Evolutionary conservation across 2,888 invertebrate genomes (phyloP).

Genomic region (Amitus sp.): DNA sequence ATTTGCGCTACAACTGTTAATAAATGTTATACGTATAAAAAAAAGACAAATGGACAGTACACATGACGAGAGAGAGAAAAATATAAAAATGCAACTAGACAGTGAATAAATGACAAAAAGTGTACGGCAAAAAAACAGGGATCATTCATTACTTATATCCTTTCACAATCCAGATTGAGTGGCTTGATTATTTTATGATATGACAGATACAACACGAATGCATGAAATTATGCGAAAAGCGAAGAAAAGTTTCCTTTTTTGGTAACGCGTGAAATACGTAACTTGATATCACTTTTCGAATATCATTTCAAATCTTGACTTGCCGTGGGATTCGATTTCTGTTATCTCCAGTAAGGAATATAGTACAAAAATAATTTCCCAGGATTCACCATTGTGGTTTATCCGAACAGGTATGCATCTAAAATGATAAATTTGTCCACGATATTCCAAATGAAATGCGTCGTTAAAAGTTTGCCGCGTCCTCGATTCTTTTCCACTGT

Average conservation of each 20-base stretch:
- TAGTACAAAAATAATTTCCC: too few relatives aligned
- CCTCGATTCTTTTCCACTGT: too few relatives aligned
- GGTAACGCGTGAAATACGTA: not conserved
- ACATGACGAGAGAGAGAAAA: not conserved
- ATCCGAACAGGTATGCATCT: too few relatives aligned
- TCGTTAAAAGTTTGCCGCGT: too few relatives aligned
- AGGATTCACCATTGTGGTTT: too few relatives aligned
- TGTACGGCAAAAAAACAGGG: constrained; percentile 5
- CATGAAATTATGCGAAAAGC: not conserved
- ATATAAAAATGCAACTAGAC: not conserved
- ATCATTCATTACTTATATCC: constrained; percentile 9
- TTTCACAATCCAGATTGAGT: constrained; percentile 18
- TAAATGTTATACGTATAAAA: too few relatives aligned
- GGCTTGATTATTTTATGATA: not conserved
- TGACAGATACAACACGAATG: not conserved
- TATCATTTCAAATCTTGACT: not conserved
- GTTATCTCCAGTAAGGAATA: too few relatives aligned
- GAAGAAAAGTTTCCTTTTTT: not conserved
- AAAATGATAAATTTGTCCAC: too few relatives aligned
- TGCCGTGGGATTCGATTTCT: not conserved
- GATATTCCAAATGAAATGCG: too few relatives aligned
- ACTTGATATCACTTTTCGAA: not conserved
- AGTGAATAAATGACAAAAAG: not conserved
- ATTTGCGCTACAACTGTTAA: too few relatives aligned
- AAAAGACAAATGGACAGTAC: too few relatives aligned